Percentiles rank a stretch among this genome's conserved stretches.
Evolutionary conservation across 2,113 vertebrate genomes (phyloP).

Genomic region (human (Homo sapiens)): DNA sequence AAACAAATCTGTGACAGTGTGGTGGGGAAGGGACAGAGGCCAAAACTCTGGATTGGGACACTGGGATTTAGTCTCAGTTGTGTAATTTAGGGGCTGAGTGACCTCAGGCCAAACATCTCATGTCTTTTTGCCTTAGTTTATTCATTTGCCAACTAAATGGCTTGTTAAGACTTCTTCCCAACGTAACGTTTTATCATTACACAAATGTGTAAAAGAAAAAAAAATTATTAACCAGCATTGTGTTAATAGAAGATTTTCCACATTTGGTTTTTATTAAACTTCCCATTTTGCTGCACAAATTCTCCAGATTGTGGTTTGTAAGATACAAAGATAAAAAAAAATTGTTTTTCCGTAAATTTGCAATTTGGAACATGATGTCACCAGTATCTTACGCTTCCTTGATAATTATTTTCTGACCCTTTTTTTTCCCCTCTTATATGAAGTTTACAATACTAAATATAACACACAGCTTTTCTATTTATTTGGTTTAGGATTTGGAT

Average conservation of each 20-base stretch:
- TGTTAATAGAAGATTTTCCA: neutral
- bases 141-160: neutral
- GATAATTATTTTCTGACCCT: neutral
- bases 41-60: neutral
- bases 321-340: neutral
- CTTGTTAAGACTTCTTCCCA: neutral
- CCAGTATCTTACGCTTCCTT: neutral
- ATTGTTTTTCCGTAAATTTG: neutral
- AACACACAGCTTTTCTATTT: neutral
- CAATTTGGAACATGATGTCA: neutral
- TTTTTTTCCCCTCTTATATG: neutral
- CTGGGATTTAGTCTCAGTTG: neutral
- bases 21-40: neutral
- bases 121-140: neutral
- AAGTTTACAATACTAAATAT: neutral
- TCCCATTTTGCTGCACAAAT: neutral
- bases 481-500: neutral
- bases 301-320: neutral
- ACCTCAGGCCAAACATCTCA: neutral
- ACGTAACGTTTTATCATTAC: neutral
- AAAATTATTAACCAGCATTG: neutral
- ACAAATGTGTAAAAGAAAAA: neutral
- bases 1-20: neutral
- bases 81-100: neutral
- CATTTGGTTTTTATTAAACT: neutral